Percentiles rank a stretch among this genome's conserved stretches.
These are phyloP conservation scores for Actinia equina DNA, from an alignment of 64 coral and sea anemone genomes.

Conservation along the genomic window DNA sequence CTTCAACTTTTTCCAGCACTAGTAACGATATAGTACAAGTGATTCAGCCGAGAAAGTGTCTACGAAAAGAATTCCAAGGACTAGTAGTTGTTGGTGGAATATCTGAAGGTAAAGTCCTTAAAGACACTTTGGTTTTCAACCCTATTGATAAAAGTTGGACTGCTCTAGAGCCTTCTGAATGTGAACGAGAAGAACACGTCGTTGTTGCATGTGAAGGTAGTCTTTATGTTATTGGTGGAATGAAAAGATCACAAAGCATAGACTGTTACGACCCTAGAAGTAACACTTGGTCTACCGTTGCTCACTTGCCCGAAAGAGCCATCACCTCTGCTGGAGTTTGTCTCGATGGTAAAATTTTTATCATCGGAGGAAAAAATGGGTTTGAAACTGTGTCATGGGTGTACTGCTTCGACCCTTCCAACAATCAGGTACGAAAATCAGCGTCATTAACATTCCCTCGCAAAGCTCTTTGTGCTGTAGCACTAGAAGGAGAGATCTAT, in stretches of 20 bases:
- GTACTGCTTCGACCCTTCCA: conserved; percentile 37
- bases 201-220: conserved; percentile 25
- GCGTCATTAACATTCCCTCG: conserved; percentile 10
- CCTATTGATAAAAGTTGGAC: not conserved
- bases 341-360: conserved; percentile 7
- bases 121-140: not conserved
- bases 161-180: not conserved
- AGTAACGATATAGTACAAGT: not conserved
- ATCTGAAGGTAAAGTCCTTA: conserved; percentile 17
- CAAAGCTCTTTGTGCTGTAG: conserved; percentile 20
- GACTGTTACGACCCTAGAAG: conserved; percentile 30
- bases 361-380: conserved; percentile 45
- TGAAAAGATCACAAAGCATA: not conserved
- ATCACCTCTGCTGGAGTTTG: conserved; percentile 27
- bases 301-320: conserved; percentile 8
- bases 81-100: conserved; percentile 26
- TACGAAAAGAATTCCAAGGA: not conserved
- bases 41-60: conserved; percentile 41
- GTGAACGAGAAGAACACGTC: conserved; percentile 11
- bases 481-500: conserved; percentile 1
- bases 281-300: conserved; percentile 36
- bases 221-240: conserved; percentile 34
- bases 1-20: not conserved
- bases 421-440: not conserved
- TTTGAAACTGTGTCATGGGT: conserved; percentile 15